These are phyloP conservation scores for Xiphophorus couchianus DNA, from an alignment of 2,113 vertebrate species.

Conservation along the genomic window DNA sequence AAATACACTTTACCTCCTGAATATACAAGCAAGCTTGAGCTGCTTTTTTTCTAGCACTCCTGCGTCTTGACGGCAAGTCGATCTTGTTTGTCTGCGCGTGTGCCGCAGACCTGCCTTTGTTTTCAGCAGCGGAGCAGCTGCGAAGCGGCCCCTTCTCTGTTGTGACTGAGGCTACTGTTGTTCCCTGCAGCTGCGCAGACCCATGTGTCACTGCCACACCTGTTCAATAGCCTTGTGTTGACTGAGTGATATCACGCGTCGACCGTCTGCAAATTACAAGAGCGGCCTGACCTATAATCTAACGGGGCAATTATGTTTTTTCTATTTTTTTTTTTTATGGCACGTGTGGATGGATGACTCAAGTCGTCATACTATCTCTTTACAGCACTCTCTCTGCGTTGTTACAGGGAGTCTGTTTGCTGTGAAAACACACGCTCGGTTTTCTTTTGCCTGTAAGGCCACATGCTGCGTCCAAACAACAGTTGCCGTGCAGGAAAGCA, in stretches of 20 bases:
- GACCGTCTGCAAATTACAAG: conserved; percentile 46
- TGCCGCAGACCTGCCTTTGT: conserved; percentile 47
- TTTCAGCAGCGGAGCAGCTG: conserved; percentile 50
- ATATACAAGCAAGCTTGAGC: neutral
- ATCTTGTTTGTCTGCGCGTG: conserved; percentile 19
- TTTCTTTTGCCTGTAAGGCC: conserved; percentile 1
- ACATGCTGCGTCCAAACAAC: conserved; percentile 55
- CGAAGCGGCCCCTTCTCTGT: conserved; percentile 10
- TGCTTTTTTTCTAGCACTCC: neutral
- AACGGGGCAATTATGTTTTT: conserved; percentile 1
- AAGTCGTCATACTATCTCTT: neutral
- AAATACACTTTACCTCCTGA: neutral
- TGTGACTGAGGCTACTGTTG: conserved; percentile 66
- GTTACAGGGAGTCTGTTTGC: conserved; percentile 32
- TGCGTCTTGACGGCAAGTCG: neutral
- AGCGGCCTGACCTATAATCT: conserved; percentile 11
- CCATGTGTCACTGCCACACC: conserved; percentile 66
- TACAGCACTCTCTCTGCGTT: conserved; percentile 10
- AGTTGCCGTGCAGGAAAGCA: conserved; percentile 43
- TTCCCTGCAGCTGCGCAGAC: conserved; percentile 58
- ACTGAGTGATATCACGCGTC: conserved; percentile 55
- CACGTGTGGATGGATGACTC: conserved; percentile 1
- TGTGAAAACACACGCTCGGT: conserved; percentile 40
- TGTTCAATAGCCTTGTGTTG: conserved; percentile 59
- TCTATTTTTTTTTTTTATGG: neutral